Evolutionary conservation across 2,113 vertebrate genomes (phyloP).

Genomic region (Motacilla tschutschensis): DNA sequence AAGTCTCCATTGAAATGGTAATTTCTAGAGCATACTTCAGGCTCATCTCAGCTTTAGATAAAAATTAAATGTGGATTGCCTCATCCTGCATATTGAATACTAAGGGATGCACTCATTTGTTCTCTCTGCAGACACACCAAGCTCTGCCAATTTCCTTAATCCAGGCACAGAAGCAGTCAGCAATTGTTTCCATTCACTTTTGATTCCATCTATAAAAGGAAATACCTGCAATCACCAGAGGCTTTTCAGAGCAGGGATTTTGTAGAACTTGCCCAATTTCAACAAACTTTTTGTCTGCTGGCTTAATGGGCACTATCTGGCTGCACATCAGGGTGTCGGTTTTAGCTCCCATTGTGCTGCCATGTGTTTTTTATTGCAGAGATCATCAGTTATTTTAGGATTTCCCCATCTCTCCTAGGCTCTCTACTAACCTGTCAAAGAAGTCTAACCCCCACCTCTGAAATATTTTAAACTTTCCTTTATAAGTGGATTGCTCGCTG

Average conservation of each 20-base stretch:
- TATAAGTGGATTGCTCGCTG: not conserved
- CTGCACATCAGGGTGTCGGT: conserved; percentile 7
- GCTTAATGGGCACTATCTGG: conserved; percentile 46
- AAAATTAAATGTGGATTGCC: conserved; percentile 61
- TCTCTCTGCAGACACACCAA: conserved; percentile 43
- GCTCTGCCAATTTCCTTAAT: conserved; percentile 66
- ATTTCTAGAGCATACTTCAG: conserved; percentile 50
- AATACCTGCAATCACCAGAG: conserved; percentile 59
- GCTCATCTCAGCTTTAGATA: conserved; percentile 58
- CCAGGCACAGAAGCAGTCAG: conserved; percentile 52
- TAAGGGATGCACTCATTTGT: conserved; percentile 49
- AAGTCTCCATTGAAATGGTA: conserved; percentile 58
- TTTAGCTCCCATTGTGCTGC: conserved; percentile 45
- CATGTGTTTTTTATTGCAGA: not conserved
- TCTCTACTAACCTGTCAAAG: not conserved
- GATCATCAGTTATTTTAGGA: conserved; percentile 34
- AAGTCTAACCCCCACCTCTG: not conserved
- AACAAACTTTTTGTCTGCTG: conserved; percentile 54
- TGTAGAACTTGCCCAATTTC: conserved; percentile 46
- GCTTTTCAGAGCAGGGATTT: conserved; percentile 45
- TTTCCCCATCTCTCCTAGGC: not conserved
- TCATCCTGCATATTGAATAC: conserved; percentile 52
- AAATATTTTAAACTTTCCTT: not conserved
- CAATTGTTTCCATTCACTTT: conserved; percentile 59
- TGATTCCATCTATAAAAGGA: conserved; percentile 53